Percentiles rank a stretch among this genome's conserved stretches.
These are phyloP conservation scores for Oreochromis mossambicus DNA, from an alignment of 2,797 vertebrate genomes.

Conservation along the genomic window DNA sequence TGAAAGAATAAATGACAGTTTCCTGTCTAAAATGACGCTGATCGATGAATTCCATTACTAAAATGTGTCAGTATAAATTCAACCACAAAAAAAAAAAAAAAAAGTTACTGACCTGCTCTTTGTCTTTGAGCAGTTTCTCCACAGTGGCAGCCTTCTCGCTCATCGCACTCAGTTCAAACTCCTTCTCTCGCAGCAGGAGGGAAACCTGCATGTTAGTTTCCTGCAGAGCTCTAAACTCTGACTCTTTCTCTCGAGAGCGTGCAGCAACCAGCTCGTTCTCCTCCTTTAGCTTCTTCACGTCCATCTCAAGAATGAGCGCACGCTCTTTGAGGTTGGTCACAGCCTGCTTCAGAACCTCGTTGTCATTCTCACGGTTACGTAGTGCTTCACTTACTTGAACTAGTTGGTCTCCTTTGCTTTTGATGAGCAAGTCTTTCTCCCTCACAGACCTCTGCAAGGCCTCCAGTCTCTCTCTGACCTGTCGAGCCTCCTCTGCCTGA, in stretches of 20 bases:
- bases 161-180: conserved; percentile 89
- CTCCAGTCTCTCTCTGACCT: conserved; percentile 81
- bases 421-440: conserved; percentile 97
- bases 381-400: conserved; percentile 83
- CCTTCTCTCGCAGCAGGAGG: conserved; percentile 91
- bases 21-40: neutral
- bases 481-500: conserved; percentile 76
- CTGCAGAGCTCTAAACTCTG: conserved; percentile 91
- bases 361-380: conserved; percentile 90
- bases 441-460: conserved; percentile 84
- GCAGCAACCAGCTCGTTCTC: conserved; percentile 87
- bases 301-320: conserved; percentile 88
- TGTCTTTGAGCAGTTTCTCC: conserved; percentile 92
- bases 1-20: neutral
- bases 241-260: conserved; percentile 86
- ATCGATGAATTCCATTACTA: neutral
- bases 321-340: conserved; percentile 98
- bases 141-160: conserved; percentile 90
- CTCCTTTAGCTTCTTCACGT: conserved; percentile 86
- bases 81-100: neutral
- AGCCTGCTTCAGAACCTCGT: conserved; percentile 94
- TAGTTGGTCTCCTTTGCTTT: conserved; percentile 93
- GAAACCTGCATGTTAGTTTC: conserved; percentile 98
- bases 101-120: conserved; percentile 78
- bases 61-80: neutral